Percentiles rank a stretch among this genome's conserved stretches.
Conservation (phyloP, 1,140 invertebrate genomes). For the Drosophila funebris region DNA sequence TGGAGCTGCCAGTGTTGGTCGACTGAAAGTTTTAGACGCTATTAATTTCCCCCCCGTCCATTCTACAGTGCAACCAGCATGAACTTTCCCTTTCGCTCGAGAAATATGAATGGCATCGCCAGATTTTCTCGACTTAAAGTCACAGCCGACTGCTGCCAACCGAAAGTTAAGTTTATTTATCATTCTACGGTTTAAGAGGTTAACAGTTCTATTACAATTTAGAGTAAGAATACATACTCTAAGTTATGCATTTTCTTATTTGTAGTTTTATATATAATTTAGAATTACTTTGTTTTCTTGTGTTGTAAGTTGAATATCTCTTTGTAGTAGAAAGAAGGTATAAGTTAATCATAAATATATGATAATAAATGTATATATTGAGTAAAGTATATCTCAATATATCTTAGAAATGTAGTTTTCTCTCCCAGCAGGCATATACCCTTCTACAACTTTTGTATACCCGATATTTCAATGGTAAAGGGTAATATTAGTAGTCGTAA, state of each 20-base stretch:
- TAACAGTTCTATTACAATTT: background rate
- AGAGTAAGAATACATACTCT: background rate
- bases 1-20: conserved; percentile 28
- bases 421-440: no score
- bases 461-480: no score
- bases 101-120: conserved; percentile 55
- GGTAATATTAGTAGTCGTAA: background rate
- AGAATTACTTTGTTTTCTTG: background rate
- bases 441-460: no score
- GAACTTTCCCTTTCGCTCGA: conserved; percentile 39
- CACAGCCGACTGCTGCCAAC: background rate
- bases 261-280: background rate
- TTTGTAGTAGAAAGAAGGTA: no score
- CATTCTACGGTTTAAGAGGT: background rate
- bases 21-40: conserved; percentile 70
- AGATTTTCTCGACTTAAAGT: conserved; percentile 15
- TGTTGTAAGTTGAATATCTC: no score
- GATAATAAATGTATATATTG: no score
- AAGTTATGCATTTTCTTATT: background rate
- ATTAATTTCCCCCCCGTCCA: conserved; percentile 60
- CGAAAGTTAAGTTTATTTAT: background rate
- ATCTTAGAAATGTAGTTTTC: no score
- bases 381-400: no score
- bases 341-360: no score
- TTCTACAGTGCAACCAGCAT: no score